Evolutionary conservation across 2,113 vertebrate genomes (phyloP).

Genomic region (Felis catus): F.catus_Fca126_mat1.0 CM031419.1:205362001-205362500

Average conservation of each 20-base stretch:
- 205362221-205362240: background rate
- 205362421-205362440: background rate
- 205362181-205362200: background rate
- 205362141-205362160: background rate
- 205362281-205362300: background rate
- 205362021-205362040: background rate
- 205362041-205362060: background rate
- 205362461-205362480: background rate
- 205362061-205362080: background rate
- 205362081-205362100: background rate
- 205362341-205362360: background rate
- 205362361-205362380: background rate
- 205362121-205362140: background rate
- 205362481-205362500: background rate
- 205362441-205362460: background rate
- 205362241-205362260: background rate
- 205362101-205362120: background rate
- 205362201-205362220: background rate
- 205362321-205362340: background rate
- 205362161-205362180: background rate
- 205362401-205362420: background rate
- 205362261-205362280: background rate
- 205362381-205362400: background rate
- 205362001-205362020: background rate
- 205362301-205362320: background rate